These are phyloP conservation scores for Meriones psammophilus DNA, from an alignment of 2,797 vertebrate genomes.

Conservation along the genomic window DNA sequence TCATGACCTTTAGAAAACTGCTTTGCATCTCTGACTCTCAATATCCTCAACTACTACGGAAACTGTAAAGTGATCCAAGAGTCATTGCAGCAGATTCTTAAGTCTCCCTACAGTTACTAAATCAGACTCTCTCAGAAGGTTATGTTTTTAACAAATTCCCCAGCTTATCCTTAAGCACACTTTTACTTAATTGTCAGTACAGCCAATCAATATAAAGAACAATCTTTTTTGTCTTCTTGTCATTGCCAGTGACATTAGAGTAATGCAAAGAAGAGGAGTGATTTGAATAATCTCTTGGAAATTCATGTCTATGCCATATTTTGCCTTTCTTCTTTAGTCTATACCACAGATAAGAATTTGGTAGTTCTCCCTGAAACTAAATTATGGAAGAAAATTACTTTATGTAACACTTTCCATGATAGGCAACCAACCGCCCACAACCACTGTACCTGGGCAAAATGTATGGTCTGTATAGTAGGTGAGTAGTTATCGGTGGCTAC, in stretches of 20 bases:
- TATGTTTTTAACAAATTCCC: constrained; percentile 55
- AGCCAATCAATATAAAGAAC: background rate
- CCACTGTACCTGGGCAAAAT: constrained; percentile 39
- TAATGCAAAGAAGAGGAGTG: background rate
- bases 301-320: constrained; percentile 17
- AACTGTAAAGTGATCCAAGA: constrained; percentile 14
- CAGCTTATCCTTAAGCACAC: background rate
- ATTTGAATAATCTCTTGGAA: constrained; percentile 66
- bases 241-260: constrained; percentile 7
- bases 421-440: constrained; percentile 50
- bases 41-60: constrained; percentile 35
- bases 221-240: constrained; percentile 45
- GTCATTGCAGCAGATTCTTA: background rate
- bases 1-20: constrained; percentile 19
- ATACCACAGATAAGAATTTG: constrained; percentile 15
- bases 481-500: constrained; percentile 38
- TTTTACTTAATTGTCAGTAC: constrained; percentile 38
- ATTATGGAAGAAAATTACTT: constrained; percentile 48
- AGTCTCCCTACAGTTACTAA: background rate
- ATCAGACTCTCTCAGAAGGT: constrained; percentile 59
- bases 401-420: constrained; percentile 15
- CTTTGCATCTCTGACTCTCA: constrained; percentile 45
- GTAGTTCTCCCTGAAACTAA: constrained; percentile 44
- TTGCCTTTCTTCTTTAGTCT: constrained; percentile 55
- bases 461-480: background rate